Evolutionary conservation across 2,113 vertebrate genomes (phyloP), one percentile per base, ranked within the genome.

Genomic region (Microcebus tavaratra): DNA sequence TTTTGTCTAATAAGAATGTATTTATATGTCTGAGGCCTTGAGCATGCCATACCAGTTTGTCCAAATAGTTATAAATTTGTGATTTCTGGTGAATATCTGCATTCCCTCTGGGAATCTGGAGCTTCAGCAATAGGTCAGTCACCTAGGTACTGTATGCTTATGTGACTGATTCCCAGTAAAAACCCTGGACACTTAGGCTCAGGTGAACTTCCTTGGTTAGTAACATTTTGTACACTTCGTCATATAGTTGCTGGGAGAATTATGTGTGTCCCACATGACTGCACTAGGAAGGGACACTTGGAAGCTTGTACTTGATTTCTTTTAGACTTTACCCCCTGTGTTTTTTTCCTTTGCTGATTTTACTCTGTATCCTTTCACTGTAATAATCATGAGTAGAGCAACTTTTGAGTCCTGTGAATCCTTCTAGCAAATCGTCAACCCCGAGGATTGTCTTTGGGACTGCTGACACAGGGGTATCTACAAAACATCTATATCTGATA

Each of bases 341-440:
- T 39, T 88, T 78, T 94, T 57, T 29, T 23, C 8, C 1, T 92
- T 95, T 91, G 45, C 36, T 80, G 27, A 25, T 95, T 91, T 65
- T 55, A 78, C 45, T 96, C 18, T 85, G 6, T 91, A 4, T 94
- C 13, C 6, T 88, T 90, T 63, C 67, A 90, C 34, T 87, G 1
- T 95, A 92, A 76, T 97, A 86, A 57, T 14, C 29, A 5, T 79
- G 63, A 79, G 31, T 65, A 61, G 48, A 96, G 68, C n/a, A 84
- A 53, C n/a, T 88, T 80, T 65, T 90, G 96, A 86, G 67, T 86
- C 65, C 53, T 86, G 34, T 93, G 94, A 95, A 11, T 90, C 50
- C 17, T 90, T 82, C 53, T 68, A 59, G 34, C 17, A 76, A 76
- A 59, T 85, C 12, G 53, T 73, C 65, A 36, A 25, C n/a, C 39